A percentile compares a stretch with the other conserved stretches of the same genome.
Conservation (phyloP, 2,113 vertebrate genomes). For the Osmerus eperlanus region DNA sequence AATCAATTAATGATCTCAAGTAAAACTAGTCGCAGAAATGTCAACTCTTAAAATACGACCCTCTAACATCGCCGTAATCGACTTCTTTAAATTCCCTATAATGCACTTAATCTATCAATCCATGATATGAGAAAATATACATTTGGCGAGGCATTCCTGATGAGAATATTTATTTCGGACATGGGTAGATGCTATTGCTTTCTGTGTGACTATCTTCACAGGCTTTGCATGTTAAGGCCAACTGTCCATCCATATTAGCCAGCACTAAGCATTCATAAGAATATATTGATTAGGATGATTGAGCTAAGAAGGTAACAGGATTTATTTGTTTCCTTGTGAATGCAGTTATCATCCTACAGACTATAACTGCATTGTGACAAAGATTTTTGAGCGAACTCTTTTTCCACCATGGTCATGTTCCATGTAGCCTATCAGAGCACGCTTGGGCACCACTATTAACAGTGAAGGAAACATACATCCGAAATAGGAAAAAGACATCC, state of each 20-base stretch:
- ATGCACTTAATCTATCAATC: no score
- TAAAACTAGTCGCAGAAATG: no score
- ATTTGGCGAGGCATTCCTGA: no score
- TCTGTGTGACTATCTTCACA: no score
- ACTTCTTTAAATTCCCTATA: no score
- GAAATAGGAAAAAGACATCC: slow-evolving; percentile 10
- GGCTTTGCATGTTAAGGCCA: neutral
- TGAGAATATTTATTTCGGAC: no score
- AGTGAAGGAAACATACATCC: neutral
- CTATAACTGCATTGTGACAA: slow-evolving; percentile 23
- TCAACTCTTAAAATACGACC: no score
- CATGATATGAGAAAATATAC: no score
- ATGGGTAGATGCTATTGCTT: no score
- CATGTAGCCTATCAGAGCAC: slow-evolving; percentile 23
- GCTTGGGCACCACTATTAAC: slow-evolving; percentile 13
- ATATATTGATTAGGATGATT: slow-evolving; percentile 1
- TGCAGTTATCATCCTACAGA: neutral
- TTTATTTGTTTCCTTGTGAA: neutral
- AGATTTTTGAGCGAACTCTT: slow-evolving; percentile 17
- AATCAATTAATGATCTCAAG: no score
- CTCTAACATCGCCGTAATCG: no score
- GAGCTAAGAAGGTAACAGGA: neutral
- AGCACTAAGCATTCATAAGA: slow-evolving; percentile 1
- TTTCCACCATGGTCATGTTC: slow-evolving; percentile 4
- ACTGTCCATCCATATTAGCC: slow-evolving; percentile 3